Evolutionary conservation across 2,113 vertebrate species (phyloP), one percentile per base, ranked within the genome.

Genomic region (Hippocampus abdominalis): DNA sequence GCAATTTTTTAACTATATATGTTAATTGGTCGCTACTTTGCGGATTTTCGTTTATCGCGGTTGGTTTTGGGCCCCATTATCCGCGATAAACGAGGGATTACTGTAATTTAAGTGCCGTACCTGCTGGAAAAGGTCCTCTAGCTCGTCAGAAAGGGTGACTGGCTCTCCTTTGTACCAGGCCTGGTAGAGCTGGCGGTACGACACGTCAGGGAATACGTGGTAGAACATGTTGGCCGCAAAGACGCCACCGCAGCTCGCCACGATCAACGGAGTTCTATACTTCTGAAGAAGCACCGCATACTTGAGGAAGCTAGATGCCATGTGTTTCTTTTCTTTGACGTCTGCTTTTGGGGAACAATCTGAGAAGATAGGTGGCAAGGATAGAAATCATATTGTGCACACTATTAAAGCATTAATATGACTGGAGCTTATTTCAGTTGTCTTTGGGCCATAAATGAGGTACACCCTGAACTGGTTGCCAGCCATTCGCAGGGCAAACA

Each of bases 91-190:
- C n/a, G n/a, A n/a, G n/a, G n/a, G n/a, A n/a, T n/a, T n/a, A n/a
- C n/a, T n/a, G n/a, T n/a, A n/a, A n/a, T 54, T 32, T 6, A 32
- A 21, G 21, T 20, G 25, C 21, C 21, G 6, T 42, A 89, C 89
- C 72, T 93, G 88, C 51, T 89, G 91, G 86, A 97, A 96, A 68
- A 94, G 64, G 0, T 62, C 59, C 68, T 77, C 74, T 8, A 93
- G 88, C 48, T 84, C 87, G 27, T 92, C 86, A 0, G 92, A 88
- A 76, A 94, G 93, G 0, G 71, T 67, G 23, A 87, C 89, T 0
- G 93, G 94, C 68, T 89, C 83, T 68, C 95, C 95, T 72, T 88
- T 89, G 57, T 81, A 74, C 95, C 95, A 99, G 80, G 94, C 93
- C 79, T 98, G 94, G 32, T 96, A 95, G 16, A 96, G 63, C 77